Conservation (phyloP, 1,140 invertebrate species). For the Patella vulgata region DNA sequence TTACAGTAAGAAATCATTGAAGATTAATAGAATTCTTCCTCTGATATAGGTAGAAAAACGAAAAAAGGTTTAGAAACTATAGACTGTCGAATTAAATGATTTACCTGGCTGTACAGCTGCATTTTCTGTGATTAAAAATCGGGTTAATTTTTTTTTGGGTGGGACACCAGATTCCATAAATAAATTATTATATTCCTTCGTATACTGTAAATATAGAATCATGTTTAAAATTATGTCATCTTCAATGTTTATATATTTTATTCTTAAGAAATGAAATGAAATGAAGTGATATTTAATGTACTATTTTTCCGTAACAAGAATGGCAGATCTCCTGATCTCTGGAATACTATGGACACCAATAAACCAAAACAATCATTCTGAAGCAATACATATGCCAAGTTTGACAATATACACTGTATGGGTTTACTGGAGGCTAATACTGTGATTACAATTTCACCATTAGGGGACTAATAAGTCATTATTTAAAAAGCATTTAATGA, state of each 20-base stretch:
- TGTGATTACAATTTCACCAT: too few relatives aligned
- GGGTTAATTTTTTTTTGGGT: conserved; percentile 84
- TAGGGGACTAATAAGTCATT: too few relatives aligned
- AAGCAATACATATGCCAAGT: too few relatives aligned
- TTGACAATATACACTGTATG: too few relatives aligned
- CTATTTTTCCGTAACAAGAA: background rate
- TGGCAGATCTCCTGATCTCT: background rate
- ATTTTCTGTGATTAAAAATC: conserved; percentile 88
- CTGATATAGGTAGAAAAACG: too few relatives aligned
- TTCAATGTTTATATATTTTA: conserved; percentile 1
- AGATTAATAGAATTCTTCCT: too few relatives aligned
- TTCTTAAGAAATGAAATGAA: background rate
- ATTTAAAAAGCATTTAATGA: too few relatives aligned
- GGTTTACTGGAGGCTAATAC: too few relatives aligned
- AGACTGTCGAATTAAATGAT: too few relatives aligned
- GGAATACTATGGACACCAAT: background rate
- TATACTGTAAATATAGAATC: conserved; percentile 71
- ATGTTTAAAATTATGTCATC: background rate
- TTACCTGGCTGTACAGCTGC: conserved; percentile 82
- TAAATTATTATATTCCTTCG: conserved; percentile 87
- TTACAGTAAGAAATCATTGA: too few relatives aligned
- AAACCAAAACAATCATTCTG: background rate
- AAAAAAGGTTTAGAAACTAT: too few relatives aligned
- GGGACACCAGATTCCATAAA: conserved; percentile 88
- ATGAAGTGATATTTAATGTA: too few relatives aligned